Conservation (phyloP, 2,888 invertebrate species). For the Limnephilus auricula region DNA sequence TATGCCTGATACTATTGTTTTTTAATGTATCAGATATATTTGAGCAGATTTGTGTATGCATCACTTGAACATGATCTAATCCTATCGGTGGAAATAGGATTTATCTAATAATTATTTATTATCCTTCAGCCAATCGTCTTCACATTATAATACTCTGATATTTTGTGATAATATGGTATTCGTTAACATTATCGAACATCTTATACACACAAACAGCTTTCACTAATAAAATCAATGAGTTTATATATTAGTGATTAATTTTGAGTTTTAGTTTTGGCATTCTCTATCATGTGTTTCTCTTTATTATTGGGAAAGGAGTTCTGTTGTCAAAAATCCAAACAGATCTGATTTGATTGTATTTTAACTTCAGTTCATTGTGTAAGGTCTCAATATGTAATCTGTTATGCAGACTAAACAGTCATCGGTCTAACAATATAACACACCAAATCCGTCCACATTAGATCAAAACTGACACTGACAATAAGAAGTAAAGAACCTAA, state of each 20-base stretch:
- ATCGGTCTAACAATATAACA: background rate
- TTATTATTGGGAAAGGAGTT: background rate
- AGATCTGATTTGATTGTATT: background rate
- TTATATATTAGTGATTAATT: background rate
- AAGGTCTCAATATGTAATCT: background rate
- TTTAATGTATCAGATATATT: slow-evolving; percentile 32
- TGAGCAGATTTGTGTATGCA: slow-evolving; percentile 21
- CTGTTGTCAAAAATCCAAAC: background rate
- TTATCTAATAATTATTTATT: background rate
- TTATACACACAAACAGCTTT: background rate
- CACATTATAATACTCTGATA: background rate
- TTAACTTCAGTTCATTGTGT: background rate
- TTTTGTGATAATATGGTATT: background rate
- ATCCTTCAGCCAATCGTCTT: background rate
- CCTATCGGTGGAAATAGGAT: background rate
- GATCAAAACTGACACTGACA: background rate
- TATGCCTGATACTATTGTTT: background rate
- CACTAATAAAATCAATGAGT: background rate
- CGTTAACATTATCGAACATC: background rate
- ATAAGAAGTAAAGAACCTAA: background rate
- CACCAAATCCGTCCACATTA: background rate
- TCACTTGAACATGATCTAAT: slow-evolving; percentile 16
- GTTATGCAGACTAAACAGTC: background rate
- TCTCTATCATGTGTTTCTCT: background rate
- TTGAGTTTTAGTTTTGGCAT: background rate